Base-by-base conservation (phyloP, 2,113 vertebrate genomes). In the Psilopogon haemacephalus region DNA sequence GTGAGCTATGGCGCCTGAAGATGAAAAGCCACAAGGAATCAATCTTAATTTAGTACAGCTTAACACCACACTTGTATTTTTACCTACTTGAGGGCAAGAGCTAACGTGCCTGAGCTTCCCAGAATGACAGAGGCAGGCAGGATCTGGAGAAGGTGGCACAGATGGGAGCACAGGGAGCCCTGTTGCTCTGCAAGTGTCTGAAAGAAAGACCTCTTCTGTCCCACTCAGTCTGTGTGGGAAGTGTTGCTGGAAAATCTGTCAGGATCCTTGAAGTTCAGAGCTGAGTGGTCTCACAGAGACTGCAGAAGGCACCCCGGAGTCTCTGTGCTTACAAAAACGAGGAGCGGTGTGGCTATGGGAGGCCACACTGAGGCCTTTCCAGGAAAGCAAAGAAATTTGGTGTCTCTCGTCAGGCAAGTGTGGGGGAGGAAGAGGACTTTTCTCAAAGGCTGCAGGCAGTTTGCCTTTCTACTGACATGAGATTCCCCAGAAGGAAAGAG, bases 191-290 rank as follows among this genome's bases (percentile, higher is more conserved):
- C 28, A 68, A 69, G 90, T 67, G 32, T 6, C 3, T 86, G 56
- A 78, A 76, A 95, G 52, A 64, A 68, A 86, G 82, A 70, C 86
- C 55, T 93, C n/a, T 72, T 70, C 59, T 84, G 79, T 76, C 90
- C 73, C 60, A 5, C 64, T 95, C 90, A 92, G 67, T 18, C 70
- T 81, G 0, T 58, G 96, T 97, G 87, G 89, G 95, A 96, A 96
- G 95, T 91, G 95, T 95, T 96, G 85, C 90, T 97, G 96, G 93
- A 95, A 94, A 68, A 90, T 48, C 54, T 67, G 56, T 65, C 32
- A 59, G 48, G 46, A 68, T 89, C 26, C 38, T n/a, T 0, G 1
- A 63, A 14, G 19, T 91, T 90, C 58, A 59, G 69, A 84, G 80
- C 86, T 87, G 84, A 77, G 55, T 46, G 13, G 28, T 17, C 84